Evolutionary conservation across 2,113 vertebrate species (phyloP), one percentile per base, ranked within the genome.

Genomic region (Callospermophilus lateralis): DNA sequence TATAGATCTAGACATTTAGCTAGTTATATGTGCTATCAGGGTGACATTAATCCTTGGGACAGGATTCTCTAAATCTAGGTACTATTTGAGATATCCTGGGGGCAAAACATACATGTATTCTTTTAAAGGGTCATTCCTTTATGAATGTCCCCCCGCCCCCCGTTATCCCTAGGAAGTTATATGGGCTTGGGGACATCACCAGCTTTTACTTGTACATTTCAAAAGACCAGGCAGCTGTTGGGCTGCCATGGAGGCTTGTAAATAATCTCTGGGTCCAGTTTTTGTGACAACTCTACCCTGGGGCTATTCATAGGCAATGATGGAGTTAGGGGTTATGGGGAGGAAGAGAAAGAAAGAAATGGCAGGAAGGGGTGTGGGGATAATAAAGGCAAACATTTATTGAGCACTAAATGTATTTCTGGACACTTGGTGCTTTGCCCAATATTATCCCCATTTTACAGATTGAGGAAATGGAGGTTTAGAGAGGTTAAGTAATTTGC

Each of bases 391-490:
- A 42, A 37, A 48, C 67, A 61, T 53, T 84, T 34, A 48, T 4
- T 89, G n/a, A 88, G 9, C 45, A 48, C 51, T 79, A 32, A 48
- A 39, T 70, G 15, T 61, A 79, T 48, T 39, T 16, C 39, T 73
- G 70, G 61, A 76, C 11, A 32, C 24, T 92, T 39, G 42, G 76
- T 58, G 39, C 53, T 84, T 89, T 53, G 79, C 63, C 39, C 84
- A 90, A 30, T 88, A 95, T 93, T 74, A 96, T 96, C 77, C 90
- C 48, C 83, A 96, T 95, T 96, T 95, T 89, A 97, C 83, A 97
- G 95, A 95, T 4, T 11, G 81, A 93, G 85, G 77, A 96, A 77
- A 93, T 42, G 78, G 81, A 96, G 70, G 88, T 96, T 90, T 88
- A 96, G 90, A 77, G 88, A 93, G 80, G 88, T 89, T 94, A 92